Evolutionary conservation across 2,113 vertebrate species (phyloP).

Genomic region (Telmatochromis sp.): DNA sequence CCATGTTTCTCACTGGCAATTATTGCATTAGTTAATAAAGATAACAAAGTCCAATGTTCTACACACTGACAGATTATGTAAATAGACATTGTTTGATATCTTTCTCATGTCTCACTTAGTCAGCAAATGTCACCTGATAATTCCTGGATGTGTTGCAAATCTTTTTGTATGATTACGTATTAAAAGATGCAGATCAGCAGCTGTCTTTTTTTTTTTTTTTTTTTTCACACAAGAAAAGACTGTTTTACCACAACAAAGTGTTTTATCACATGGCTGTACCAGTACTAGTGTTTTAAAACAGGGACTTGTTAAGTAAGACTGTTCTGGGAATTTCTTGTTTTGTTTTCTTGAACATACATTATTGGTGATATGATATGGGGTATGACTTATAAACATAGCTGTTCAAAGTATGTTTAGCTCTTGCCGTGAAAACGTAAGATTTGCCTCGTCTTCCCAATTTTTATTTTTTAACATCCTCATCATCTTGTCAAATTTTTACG

Average conservation of each 20-base stretch:
- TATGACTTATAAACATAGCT: background rate
- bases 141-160: background rate
- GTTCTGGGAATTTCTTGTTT: background rate
- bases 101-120: background rate
- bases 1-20: background rate
- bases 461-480: background rate
- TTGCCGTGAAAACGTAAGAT: background rate
- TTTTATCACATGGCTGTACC: background rate
- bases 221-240: background rate
- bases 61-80: background rate
- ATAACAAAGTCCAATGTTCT: slow-evolving; percentile 29
- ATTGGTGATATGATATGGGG: background rate
- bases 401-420: background rate
- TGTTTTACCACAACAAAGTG: background rate
- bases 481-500: background rate
- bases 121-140: background rate
- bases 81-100: background rate
- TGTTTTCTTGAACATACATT: background rate
- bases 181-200: background rate
- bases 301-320: background rate
- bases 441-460: background rate
- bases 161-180: background rate
- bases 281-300: background rate
- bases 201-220: background rate
- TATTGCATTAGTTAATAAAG: background rate